phyloP scores from a whole-genome alignment of 2,888 invertebrate species.

The Xanthia togata region DNA sequence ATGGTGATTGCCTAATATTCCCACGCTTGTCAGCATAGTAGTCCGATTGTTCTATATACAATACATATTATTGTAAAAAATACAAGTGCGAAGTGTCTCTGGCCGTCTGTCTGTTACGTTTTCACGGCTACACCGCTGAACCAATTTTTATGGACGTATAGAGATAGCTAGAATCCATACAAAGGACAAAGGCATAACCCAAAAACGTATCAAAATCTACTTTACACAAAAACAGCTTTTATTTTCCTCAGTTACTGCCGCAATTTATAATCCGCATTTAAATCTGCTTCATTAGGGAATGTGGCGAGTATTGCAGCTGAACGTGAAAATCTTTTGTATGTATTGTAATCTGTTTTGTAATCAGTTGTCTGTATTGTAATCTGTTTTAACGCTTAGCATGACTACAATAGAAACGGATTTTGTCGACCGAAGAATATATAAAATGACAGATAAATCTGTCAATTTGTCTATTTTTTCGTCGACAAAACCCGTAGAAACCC shows the following conservation, averaged over 20 bases:
- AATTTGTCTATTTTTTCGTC: too few relatives aligned
- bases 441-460: too few relatives aligned
- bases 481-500: too few relatives aligned
- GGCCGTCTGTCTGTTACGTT: not conserved
- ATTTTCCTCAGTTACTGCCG: not conserved
- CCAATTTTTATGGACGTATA: not conserved
- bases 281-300: slow-evolving; percentile 3
- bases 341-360: too few relatives aligned
- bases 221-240: not conserved
- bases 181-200: not conserved
- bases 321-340: not conserved
- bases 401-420: too few relatives aligned
- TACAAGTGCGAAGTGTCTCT: not conserved
- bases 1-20: slow-evolving; percentile 6
- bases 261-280: slow-evolving; percentile 5
- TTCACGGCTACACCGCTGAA: not conserved
- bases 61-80: not conserved
- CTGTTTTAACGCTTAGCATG: too few relatives aligned
- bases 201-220: not conserved
- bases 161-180: not conserved
- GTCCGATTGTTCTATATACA: not conserved
- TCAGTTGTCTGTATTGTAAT: too few relatives aligned
- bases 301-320: not conserved
- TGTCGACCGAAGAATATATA: too few relatives aligned
- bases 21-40: not conserved